A percentile compares a stretch with the other conserved stretches of the same genome.
These are phyloP conservation scores for Stenopsyche tienmushanensis DNA, from an alignment of 1,140 invertebrate genomes.

Conservation along the genomic window DNA sequence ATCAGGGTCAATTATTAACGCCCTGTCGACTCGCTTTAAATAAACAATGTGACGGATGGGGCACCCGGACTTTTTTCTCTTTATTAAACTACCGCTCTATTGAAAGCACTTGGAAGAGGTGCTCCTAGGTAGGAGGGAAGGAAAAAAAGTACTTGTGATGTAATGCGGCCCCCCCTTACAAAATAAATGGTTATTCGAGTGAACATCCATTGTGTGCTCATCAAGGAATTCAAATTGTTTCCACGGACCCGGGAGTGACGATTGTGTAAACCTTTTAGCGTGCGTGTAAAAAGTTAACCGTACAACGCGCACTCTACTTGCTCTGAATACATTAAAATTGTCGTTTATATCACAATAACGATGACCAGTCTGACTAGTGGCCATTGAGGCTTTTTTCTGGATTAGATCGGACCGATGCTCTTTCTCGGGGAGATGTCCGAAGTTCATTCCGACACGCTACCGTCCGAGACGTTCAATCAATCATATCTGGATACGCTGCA, in stretches of 20 bases:
- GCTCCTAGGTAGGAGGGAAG: background rate
- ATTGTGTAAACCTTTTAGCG: conserved; percentile 35
- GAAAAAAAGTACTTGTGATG: background rate
- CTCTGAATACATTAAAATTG: conserved; percentile 6
- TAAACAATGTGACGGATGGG: conserved; percentile 36
- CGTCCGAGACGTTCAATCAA: too few relatives aligned
- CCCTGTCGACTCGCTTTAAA: conserved; percentile 36
- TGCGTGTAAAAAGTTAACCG: conserved; percentile 34
- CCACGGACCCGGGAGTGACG: conserved; percentile 22
- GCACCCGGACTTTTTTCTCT: conserved; percentile 7
- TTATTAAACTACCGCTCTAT: background rate
- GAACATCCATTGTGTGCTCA: conserved; percentile 33
- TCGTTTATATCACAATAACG: too few relatives aligned
- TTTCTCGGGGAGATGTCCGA: too few relatives aligned
- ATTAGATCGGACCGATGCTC: too few relatives aligned
- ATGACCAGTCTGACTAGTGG: too few relatives aligned
- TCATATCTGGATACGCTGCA: too few relatives aligned
- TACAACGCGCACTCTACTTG: background rate
- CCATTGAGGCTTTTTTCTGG: too few relatives aligned
- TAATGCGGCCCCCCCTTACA: conserved; percentile 1
- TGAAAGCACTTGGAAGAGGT: background rate
- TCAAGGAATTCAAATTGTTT: conserved; percentile 34
- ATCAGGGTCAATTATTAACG: conserved; percentile 41
- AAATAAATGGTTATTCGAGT: conserved; percentile 24
- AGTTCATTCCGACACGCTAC: too few relatives aligned